Percentiles rank a stretch among this genome's conserved stretches.
Conservation (phyloP, 2,113 vertebrate species). For the Xyrauchen texanus region DNA sequence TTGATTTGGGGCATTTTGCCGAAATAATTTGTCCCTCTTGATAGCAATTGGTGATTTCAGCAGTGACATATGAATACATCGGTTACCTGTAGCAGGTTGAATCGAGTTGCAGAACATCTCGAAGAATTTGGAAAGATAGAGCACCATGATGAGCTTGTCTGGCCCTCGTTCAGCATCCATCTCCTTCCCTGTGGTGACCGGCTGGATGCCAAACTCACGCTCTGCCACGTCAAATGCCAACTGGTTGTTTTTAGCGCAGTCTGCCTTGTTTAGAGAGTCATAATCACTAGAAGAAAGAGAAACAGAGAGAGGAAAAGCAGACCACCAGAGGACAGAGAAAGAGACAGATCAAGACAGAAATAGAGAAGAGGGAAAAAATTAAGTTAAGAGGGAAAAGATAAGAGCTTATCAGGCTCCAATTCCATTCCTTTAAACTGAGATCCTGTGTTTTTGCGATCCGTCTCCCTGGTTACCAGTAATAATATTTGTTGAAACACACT, state of each 20-base stretch:
- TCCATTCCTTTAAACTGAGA: too few relatives aligned
- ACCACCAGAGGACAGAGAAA: too few relatives aligned
- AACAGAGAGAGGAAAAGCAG: neutral
- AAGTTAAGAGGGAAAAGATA: neutral
- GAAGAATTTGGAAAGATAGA: conserved; percentile 94
- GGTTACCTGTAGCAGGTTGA: conserved; percentile 73
- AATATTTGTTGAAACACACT: neutral
- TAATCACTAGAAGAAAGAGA: conserved; percentile 74
- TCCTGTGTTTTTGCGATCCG: neutral
- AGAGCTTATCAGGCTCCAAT: neutral
- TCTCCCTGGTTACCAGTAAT: conserved; percentile 2
- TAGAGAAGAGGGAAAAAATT: too few relatives aligned
- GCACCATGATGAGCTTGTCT: conserved; percentile 92
- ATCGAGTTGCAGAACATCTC: conserved; percentile 85
- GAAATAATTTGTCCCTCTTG: too few relatives aligned
- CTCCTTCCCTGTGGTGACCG: conserved; percentile 86
- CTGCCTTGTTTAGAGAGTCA: conserved; percentile 82
- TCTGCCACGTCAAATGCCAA: conserved; percentile 89
- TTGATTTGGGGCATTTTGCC: too few relatives aligned
- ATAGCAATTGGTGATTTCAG: too few relatives aligned
- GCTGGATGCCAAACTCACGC: conserved; percentile 87
- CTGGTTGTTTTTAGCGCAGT: conserved; percentile 86
- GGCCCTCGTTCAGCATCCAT: conserved; percentile 80
- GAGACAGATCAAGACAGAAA: too few relatives aligned
- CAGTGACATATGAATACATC: too few relatives aligned